Percentiles rank a stretch among this genome's conserved stretches.
Conservation (phyloP, 1,140 invertebrate genomes). For the Acromyrmex charruanus region DNA sequence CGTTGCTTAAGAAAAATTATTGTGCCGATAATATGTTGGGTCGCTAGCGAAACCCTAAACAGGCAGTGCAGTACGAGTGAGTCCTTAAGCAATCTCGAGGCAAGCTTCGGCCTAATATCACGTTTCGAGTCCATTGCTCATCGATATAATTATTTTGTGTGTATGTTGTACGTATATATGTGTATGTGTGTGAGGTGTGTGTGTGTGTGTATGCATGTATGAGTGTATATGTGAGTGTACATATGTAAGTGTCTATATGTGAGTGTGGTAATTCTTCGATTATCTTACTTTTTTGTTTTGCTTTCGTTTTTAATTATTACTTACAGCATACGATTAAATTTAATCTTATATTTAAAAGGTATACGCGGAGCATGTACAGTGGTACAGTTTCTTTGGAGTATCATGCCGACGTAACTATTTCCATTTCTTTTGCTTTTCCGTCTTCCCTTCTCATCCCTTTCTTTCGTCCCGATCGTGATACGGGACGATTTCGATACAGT, state of each 20-base stretch:
- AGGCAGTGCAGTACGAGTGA: slow-evolving; percentile 87
- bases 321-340: slow-evolving; percentile 83
- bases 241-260: slow-evolving; percentile 53
- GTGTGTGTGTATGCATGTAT: background rate
- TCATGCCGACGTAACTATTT: slow-evolving; percentile 64
- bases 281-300: slow-evolving; percentile 69
- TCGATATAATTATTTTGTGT: slow-evolving; percentile 79
- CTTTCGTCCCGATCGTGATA: slow-evolving; percentile 28
- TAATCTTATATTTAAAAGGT: slow-evolving; percentile 81
- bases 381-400: slow-evolving; percentile 85
- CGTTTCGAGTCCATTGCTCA: slow-evolving; percentile 86
- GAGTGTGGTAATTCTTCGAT: slow-evolving; percentile 64
- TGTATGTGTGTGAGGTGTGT: slow-evolving; percentile 52
- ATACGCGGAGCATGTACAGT: slow-evolving; percentile 81
- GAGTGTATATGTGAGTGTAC: slow-evolving; percentile 56
- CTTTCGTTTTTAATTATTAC: slow-evolving; percentile 78
- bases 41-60: slow-evolving; percentile 86
- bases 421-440: background rate
- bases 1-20: slow-evolving; percentile 87
- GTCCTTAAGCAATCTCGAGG: slow-evolving; percentile 87
- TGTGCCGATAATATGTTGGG: slow-evolving; percentile 87
- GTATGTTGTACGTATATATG: slow-evolving; percentile 42
- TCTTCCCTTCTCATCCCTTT: background rate
- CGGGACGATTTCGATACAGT: slow-evolving; percentile 25
- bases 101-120: slow-evolving; percentile 87